Evolutionary conservation across 2,888 invertebrate genomes (phyloP), one percentile per base, ranked within the genome.

Genomic region (Trisateles emortualis): DNA sequence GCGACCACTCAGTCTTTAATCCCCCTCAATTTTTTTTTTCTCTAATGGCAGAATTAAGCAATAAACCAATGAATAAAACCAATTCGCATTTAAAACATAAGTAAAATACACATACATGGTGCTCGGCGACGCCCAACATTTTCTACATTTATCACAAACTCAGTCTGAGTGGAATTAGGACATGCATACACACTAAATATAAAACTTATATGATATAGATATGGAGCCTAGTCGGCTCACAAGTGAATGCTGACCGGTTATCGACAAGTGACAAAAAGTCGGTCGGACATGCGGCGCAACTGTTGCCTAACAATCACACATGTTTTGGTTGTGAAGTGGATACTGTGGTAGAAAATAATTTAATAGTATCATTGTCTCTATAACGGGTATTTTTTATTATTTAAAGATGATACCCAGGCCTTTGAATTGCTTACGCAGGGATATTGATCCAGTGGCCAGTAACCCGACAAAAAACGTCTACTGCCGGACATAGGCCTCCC

Each of bases 241-340:
- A 67, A 68, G 32, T 45, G 44, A 49, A 46, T 49, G 36, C 41
- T 13, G 57, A 75, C 74, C 71, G 68, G 75, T 74, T 74, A 71
- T 71, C 71, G 64, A 60, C 57, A 53, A 39, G 48, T 67, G 65
- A 69, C 66, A 69, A 69, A 68, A 75, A 73, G 50, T 64, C 64
- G 61, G 51, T 40, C 59, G 60, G 50, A 24, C 62, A 60, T 52
- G 48, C 32, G 19, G 13, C n/a, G 24, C 22, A 16, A 42, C 36
- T 19, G 39, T 44, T 48, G 43, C 33, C 38, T 53, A 48, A 30
- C 10, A 13, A 30, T 32, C n/a, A 33, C 53, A 43, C 10, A 48
- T 48, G 43, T 36, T 17, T 19, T 10, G 17, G 1, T 22, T n/a
- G 29, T 35, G 22, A 41, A 19, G 19, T 19, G 16, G 38, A n/a